A percentile compares a stretch with the other conserved stretches of the same genome.
phyloP scores from a whole-genome alignment of 2,888 invertebrate species.

The Noctua fimbriata region DNA sequence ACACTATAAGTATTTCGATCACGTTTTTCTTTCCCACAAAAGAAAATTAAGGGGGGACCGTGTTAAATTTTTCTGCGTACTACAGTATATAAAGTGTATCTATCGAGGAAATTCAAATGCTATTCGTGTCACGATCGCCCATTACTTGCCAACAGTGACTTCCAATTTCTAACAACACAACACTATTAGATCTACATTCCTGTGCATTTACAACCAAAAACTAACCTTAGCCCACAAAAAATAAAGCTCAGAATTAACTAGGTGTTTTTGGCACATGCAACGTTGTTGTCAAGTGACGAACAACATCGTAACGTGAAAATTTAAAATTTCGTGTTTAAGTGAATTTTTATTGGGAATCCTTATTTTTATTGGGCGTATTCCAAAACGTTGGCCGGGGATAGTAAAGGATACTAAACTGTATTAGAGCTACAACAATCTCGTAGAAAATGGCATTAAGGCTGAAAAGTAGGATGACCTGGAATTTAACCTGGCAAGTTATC shows the following conservation, averaged over 20 bases:
- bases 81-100: constrained; percentile 76
- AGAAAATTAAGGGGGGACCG: constrained; percentile 82
- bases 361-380: constrained; percentile 81
- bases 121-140: constrained; percentile 88
- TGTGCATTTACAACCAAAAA: constrained; percentile 53
- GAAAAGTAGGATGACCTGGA: background rate
- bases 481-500: background rate
- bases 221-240: constrained; percentile 33
- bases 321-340: constrained; percentile 89
- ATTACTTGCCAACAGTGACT: constrained; percentile 90
- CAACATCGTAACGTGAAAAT: constrained; percentile 86
- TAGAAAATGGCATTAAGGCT: background rate
- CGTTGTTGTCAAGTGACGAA: constrained; percentile 57
- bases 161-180: constrained; percentile 85
- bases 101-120: constrained; percentile 84
- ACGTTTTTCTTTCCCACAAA: constrained; percentile 80
- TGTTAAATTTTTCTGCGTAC: constrained; percentile 79
- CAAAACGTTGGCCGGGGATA: constrained; percentile 54
- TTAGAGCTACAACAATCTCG: constrained; percentile 12
- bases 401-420: constrained; percentile 46
- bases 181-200: constrained; percentile 72
- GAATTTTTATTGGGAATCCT: constrained; percentile 88
- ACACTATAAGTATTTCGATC: constrained; percentile 76
- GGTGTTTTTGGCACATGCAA: constrained; percentile 44
- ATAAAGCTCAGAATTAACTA: constrained; percentile 60